These are phyloP conservation scores for Ceratothoa steindachneri DNA, from an alignment of 2,888 invertebrate genomes.

Conservation along the genomic window DNA sequence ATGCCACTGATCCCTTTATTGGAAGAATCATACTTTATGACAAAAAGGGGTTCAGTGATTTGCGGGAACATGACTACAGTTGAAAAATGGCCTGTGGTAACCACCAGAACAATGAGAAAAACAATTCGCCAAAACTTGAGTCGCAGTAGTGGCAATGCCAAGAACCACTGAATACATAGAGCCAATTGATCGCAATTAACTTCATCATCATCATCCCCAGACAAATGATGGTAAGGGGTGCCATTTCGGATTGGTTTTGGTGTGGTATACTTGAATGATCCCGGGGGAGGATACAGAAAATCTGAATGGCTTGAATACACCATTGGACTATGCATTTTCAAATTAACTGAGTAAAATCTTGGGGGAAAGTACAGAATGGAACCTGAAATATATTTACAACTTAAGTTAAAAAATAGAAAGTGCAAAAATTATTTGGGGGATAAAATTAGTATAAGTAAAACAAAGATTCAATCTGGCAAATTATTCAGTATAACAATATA, in stretches of 20 bases:
- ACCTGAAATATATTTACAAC: too few species aligned
- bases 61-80: not conserved
- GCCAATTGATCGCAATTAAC: not conserved
- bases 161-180: not conserved
- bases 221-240: not conserved
- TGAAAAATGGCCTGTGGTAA: slow-evolving; percentile 8
- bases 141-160: not conserved
- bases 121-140: not conserved
- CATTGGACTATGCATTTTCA: too few species aligned
- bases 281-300: slow-evolving; percentile 1
- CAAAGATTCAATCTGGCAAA: too few species aligned
- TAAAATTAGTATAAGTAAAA: too few species aligned
- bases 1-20: not conserved
- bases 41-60: not conserved
- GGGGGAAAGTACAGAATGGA: too few species aligned
- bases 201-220: not conserved
- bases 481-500: too few species aligned
- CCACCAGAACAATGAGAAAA: not conserved
- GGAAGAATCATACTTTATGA: not conserved
- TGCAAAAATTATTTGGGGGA: too few species aligned
- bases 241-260: slow-evolving; percentile 5
- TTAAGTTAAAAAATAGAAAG: too few species aligned
- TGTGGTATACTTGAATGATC: not conserved
- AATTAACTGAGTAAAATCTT: too few species aligned
- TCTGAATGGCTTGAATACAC: not conserved